These are phyloP conservation scores for Meandrusa payeni DNA, from an alignment of 2,888 invertebrate genomes.

Conservation along the genomic window DNA sequence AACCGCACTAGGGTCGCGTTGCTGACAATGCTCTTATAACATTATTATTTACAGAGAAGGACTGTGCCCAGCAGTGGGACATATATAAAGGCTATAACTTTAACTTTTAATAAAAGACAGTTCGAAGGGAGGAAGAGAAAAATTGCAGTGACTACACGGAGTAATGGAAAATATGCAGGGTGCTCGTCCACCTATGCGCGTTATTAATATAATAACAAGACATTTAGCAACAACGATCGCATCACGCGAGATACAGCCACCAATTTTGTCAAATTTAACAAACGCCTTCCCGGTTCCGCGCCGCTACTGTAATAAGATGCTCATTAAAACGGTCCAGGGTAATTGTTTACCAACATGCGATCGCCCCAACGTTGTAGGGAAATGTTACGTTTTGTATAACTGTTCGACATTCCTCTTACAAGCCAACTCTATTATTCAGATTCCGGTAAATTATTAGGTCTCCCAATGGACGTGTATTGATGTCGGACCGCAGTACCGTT, in stretches of 20 bases:
- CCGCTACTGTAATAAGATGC: slow-evolving; percentile 34
- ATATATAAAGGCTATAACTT: too few relatives aligned
- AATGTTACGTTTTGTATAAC: slow-evolving; percentile 21
- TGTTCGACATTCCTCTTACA: slow-evolving; percentile 9
- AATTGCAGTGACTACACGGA: too few relatives aligned
- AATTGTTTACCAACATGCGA: slow-evolving; percentile 43
- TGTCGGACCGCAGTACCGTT: neutral
- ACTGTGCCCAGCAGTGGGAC: too few relatives aligned
- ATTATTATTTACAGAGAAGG: too few relatives aligned
- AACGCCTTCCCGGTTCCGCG: slow-evolving; percentile 30
- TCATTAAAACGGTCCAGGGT: slow-evolving; percentile 39
- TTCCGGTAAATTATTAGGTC: slow-evolving; percentile 23
- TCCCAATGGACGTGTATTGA: slow-evolving; percentile 9
- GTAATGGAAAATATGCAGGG: too few relatives aligned
- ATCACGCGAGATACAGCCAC: slow-evolving; percentile 28
- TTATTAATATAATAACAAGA: too few relatives aligned
- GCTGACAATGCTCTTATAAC: too few relatives aligned
- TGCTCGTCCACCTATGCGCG: too few relatives aligned
- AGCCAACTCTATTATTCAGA: slow-evolving; percentile 20
- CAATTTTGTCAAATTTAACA: slow-evolving; percentile 45
- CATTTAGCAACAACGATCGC: neutral
- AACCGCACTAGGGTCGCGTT: too few relatives aligned
- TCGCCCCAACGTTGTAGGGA: slow-evolving; percentile 16
- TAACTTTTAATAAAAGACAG: too few relatives aligned
- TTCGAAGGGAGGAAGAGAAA: too few relatives aligned